Evolutionary conservation across 2,113 vertebrate species (phyloP).

Genomic region (Cyphomyrus discorhynchus): DNA sequence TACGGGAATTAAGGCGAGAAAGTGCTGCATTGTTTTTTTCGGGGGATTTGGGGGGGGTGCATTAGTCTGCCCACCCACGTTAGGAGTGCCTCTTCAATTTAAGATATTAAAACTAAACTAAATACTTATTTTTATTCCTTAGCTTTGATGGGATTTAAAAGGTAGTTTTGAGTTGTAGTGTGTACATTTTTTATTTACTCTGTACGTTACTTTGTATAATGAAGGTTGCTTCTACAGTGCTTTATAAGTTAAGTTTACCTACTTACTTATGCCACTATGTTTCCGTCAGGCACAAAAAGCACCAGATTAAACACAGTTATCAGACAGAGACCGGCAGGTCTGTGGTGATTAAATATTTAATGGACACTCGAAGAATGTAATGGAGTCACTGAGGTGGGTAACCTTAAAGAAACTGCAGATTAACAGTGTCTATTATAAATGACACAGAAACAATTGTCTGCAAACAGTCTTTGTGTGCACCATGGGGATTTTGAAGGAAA

Average conservation of each 20-base stretch:
- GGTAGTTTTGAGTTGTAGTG: background rate
- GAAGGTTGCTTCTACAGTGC: background rate
- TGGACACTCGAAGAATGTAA: background rate
- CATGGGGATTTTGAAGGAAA: conserved; percentile 7
- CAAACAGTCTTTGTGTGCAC: background rate
- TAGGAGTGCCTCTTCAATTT: background rate
- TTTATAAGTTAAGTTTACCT: background rate
- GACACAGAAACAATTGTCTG: background rate
- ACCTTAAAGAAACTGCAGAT: background rate
- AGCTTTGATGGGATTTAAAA: background rate
- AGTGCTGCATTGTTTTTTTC: background rate
- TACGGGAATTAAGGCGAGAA: background rate
- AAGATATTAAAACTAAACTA: background rate
- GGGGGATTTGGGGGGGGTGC: background rate
- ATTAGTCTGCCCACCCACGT: background rate
- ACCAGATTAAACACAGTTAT: background rate
- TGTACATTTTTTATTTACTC: background rate
- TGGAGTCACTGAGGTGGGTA: background rate
- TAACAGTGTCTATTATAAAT: background rate
- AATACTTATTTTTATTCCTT: background rate
- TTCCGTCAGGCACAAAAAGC: background rate
- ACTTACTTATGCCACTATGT: background rate
- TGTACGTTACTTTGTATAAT: background rate
- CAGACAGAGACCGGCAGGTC: background rate
- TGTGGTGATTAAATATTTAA: background rate